Evolutionary conservation across 2,797 vertebrate genomes (phyloP), one percentile per base, ranked within the genome.

Genomic region (Trachops cirrhosus): DNA sequence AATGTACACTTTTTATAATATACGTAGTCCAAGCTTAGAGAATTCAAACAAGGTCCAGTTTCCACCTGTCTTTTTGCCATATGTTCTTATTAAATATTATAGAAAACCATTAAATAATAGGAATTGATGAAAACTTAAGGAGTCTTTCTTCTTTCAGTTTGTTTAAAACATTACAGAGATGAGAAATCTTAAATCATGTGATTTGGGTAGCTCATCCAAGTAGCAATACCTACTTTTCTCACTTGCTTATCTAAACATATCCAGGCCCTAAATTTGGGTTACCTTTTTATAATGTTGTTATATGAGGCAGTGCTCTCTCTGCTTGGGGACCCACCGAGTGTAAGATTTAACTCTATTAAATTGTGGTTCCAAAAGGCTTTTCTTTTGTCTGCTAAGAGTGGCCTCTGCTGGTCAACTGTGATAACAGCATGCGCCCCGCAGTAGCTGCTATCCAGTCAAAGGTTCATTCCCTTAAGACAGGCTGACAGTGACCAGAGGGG

Each of bases 351-450:
- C 48, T 87, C 9, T 37, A 83, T 57, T 83, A 93, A 64, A 9
- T 15, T 88, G 24, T 80, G 37, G 82, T 34, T 62, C 64, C 73
- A 94, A 44, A 50, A 84, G 16, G 19, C 9, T 95, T 73, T 41
- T 94, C 89, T 97, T 98, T 98, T 98, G 95, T 87, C 97, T 97
- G 98, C 16, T 70, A 96, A 98, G 64, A 97, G 97, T 98, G 99
- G 98, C 99, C 99, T 97, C 99, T 99, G 96, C 96, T 97, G 99
- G 98, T 97, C 77, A 41, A 87, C 19, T 0, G 5, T 52, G 10
- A 21, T 22, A 96, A 93, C 2, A 73, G 3, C 95, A 26, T 4
- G 41, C 8, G 10, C 46, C n/a, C 9, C 14, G 26, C 4, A 10
- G 26, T 22, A 85, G 39, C 12, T 77, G 15, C 18, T 57, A 5